phyloP scores from a whole-genome alignment of 1,140 invertebrate species.

The Octopus sinensis region DNA sequence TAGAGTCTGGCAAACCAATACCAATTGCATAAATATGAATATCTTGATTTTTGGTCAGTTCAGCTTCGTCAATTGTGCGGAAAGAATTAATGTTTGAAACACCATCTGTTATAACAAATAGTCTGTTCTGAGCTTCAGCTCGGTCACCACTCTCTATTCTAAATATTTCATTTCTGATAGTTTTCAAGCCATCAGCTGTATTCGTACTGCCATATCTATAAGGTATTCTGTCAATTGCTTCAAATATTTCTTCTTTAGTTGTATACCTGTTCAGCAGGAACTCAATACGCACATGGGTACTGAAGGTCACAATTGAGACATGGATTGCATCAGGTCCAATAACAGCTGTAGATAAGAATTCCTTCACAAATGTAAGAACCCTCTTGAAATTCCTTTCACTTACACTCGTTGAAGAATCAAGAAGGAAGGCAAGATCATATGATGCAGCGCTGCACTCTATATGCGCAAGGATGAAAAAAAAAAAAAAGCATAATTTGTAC shows the following conservation, averaged over 20 bases:
- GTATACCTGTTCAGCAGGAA: slow-evolving; percentile 35
- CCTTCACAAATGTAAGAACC: slow-evolving; percentile 34
- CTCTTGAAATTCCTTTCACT: slow-evolving; percentile 34
- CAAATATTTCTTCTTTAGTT: slow-evolving; percentile 23
- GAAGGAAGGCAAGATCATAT: slow-evolving; percentile 39
- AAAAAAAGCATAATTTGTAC: background rate
- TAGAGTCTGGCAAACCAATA: slow-evolving; percentile 31
- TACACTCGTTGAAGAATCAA: slow-evolving; percentile 42
- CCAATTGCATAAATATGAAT: slow-evolving; percentile 41
- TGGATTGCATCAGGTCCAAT: slow-evolving; percentile 39
- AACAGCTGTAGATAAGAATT: slow-evolving; percentile 32
- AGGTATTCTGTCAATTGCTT: slow-evolving; percentile 33
- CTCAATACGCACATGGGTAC: slow-evolving; percentile 28
- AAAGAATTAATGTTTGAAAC: slow-evolving; percentile 38
- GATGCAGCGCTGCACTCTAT: background rate
- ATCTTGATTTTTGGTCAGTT: slow-evolving; percentile 18
- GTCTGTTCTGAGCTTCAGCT: slow-evolving; percentile 30
- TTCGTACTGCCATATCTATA: slow-evolving; percentile 38
- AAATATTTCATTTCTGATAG: slow-evolving; percentile 28
- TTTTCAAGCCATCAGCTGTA: slow-evolving; percentile 30
- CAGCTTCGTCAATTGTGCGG: slow-evolving; percentile 35
- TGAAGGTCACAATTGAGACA: slow-evolving; percentile 36
- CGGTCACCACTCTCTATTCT: slow-evolving; percentile 26
- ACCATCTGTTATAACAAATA: slow-evolving; percentile 38
- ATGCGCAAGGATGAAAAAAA: background rate